These are phyloP conservation scores for Petaurus breviceps DNA, from an alignment of 2,113 vertebrate species.

Conservation along the genomic window DNA sequence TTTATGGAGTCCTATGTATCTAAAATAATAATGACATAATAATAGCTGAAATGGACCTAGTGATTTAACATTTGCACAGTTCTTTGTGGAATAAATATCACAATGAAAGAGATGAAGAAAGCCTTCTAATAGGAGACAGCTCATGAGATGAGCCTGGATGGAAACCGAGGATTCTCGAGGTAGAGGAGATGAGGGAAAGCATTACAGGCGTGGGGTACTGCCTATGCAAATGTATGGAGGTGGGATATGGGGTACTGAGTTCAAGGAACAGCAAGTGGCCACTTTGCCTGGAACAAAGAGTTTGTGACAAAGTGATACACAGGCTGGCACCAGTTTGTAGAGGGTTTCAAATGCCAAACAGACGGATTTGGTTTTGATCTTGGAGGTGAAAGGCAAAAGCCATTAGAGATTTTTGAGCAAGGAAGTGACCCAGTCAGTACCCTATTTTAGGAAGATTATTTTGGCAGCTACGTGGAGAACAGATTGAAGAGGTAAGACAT, in stretches of 20 bases:
- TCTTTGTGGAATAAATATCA: neutral
- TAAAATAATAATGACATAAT: neutral
- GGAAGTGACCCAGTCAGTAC: too few relatives aligned
- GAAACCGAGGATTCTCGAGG: neutral
- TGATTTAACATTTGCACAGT: neutral
- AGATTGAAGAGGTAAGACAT: too few relatives aligned
- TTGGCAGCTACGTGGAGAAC: too few relatives aligned
- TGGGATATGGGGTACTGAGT: neutral
- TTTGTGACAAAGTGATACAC: too few relatives aligned
- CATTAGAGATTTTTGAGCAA: neutral
- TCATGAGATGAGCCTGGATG: neutral
- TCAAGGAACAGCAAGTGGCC: neutral
- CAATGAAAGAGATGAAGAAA: neutral
- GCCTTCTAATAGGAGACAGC: neutral
- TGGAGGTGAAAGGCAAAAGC: too few relatives aligned
- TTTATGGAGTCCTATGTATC: neutral
- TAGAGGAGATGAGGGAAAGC: neutral
- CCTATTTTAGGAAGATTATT: neutral
- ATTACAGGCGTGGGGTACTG: neutral
- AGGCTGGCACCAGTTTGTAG: too few relatives aligned
- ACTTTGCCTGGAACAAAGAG: too few relatives aligned
- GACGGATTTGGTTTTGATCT: too few relatives aligned
- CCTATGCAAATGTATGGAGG: neutral
- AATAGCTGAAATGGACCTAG: neutral
- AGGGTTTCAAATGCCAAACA: too few relatives aligned